A percentile compares a stretch with the other conserved stretches of the same genome.
Conservation (phyloP, 2,888 invertebrate genomes). For the Apomyelois bistriatella region DNA sequence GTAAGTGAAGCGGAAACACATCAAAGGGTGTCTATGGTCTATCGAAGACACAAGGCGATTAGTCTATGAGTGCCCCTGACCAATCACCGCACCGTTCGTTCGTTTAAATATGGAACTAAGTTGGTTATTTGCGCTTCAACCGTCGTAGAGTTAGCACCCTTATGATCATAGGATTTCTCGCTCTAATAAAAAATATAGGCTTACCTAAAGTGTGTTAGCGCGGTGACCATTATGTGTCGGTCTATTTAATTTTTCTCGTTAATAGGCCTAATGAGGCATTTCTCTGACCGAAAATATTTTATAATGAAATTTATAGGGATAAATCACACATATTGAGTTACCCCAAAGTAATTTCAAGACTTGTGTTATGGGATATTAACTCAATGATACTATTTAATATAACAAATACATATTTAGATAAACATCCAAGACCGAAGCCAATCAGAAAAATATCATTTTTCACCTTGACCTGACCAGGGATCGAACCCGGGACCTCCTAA, state of each 20-base stretch:
- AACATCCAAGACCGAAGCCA: too few relatives aligned
- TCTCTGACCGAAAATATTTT: too few relatives aligned
- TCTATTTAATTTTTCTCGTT: background rate
- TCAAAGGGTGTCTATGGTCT: conserved; percentile 58
- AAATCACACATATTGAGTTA: too few relatives aligned
- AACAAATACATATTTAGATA: too few relatives aligned
- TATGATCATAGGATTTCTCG: conserved; percentile 27
- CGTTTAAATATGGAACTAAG: conserved; percentile 51
- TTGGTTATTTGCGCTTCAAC: conserved; percentile 35
- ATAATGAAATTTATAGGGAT: too few relatives aligned
- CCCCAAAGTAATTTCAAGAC: too few relatives aligned
- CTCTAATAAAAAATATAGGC: conserved; percentile 39
- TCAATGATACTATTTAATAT: too few relatives aligned
- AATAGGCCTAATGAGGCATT: background rate
- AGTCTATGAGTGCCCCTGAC: conserved; percentile 55
- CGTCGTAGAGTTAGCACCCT: conserved; percentile 30
- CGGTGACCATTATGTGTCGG: background rate
- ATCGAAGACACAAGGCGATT: conserved; percentile 57
- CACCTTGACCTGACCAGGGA: too few relatives aligned
- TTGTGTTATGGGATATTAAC: too few relatives aligned
- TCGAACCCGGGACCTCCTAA: too few relatives aligned
- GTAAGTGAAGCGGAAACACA: conserved; percentile 40
- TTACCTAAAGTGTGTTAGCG: background rate
- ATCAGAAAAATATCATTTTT: too few relatives aligned
- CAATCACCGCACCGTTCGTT: conserved; percentile 56